Conservation (phyloP, 1,140 invertebrate genomes). For the Drosophila mayri region DNA sequence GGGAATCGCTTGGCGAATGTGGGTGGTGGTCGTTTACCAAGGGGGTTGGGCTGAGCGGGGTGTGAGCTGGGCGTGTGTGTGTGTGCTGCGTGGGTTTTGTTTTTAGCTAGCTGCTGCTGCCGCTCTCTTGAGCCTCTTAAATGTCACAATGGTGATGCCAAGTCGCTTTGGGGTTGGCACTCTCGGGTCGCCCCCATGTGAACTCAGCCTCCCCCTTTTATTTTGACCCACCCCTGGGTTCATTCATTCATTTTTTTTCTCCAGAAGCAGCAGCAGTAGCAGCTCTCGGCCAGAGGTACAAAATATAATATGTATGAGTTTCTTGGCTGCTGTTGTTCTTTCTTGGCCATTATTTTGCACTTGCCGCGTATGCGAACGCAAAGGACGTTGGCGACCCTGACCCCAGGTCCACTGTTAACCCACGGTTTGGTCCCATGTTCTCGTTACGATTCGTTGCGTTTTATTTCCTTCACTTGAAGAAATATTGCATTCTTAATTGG, state of each 20-base stretch:
- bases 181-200: conserved; percentile 30
- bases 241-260: conserved; percentile 29
- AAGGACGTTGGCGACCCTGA: conserved; percentile 71
- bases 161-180: conserved; percentile 66
- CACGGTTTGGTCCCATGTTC: conserved; percentile 6
- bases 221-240: conserved; percentile 1
- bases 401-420: conserved; percentile 53
- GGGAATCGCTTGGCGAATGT: conserved; percentile 43
- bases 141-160: conserved; percentile 76
- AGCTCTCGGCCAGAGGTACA: conserved; percentile 45
- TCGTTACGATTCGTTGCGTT: conserved; percentile 33
- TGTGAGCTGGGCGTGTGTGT: conserved; percentile 3
- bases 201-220: background rate
- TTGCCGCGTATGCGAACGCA: conserved; percentile 42
- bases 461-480: conserved; percentile 19
- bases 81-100: conserved; percentile 62
- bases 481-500: background rate
- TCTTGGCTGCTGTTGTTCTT: conserved; percentile 41
- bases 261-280: background rate
- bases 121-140: conserved; percentile 78
- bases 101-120: conserved; percentile 60
- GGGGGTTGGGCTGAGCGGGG: background rate
- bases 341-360: conserved; percentile 74
- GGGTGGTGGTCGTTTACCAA: conserved; percentile 18
- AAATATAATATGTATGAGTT: conserved; percentile 65